Base-by-base conservation (phyloP, 1,140 invertebrate species). In the Pomacea maculata region DNA sequence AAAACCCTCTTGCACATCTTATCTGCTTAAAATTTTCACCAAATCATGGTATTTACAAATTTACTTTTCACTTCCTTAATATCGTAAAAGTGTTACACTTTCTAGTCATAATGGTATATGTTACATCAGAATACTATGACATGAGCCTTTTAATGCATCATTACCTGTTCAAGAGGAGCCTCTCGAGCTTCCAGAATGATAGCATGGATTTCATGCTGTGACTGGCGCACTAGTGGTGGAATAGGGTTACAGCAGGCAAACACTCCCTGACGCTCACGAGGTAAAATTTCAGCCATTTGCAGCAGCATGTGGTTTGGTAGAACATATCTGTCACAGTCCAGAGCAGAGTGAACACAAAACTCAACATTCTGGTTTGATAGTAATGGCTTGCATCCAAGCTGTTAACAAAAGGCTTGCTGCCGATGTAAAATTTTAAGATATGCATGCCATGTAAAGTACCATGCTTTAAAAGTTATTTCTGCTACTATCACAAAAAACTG, bases 281-380 rank as follows among this genome's bases (percentile, higher is more conserved):
- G 98, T 71, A 99, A 89, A n/a, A 94, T 93, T 88, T 98, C 96
- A 9, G 96, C 94, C 76, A 99, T 96, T 86, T 97, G 94, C 45
- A 99, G 88, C 89, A 99, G 87, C 97, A 98, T 98, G 88, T 99
- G 97, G 91, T 98, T 98, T 0, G 98, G 97, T 79, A 99, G 91
- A 57, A 99, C 95, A 90, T 97, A 99, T 29, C 95, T 95, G 88
- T 11, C 15, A 17, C 57, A 61, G 11, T 61, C 15, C 15, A 11
- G 15, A 61, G 34, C 3, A 45, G 34, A 45, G 34, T 45, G 34
- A 45, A 45, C 34, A 45, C 34, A 45, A 45, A 45, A 45, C 34
- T 1, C 25, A 25, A 25, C 25, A 25, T 25, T 25, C 34, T 45
- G 34, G 34, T 45, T 6, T 45, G 34, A 45, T 6, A 45, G 34